Evolutionary conservation across 2,113 vertebrate species (phyloP).

Genomic region (Proterorhinus semilunaris): DNA sequence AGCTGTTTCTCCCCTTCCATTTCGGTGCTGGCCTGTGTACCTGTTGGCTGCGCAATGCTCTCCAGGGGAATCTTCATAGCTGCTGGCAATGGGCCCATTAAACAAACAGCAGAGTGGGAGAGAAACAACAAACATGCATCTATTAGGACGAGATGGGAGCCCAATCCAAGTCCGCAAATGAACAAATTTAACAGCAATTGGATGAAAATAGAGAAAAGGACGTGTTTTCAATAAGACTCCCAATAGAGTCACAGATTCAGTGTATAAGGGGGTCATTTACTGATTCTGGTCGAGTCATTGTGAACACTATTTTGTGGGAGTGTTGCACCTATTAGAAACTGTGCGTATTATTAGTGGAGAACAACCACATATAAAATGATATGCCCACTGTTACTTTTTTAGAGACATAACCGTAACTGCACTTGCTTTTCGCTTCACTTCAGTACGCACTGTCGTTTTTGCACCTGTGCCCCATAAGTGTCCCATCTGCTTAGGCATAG

Average conservation of each 20-base stretch:
- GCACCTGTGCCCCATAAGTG: not conserved
- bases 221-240: constrained; percentile 28
- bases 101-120: constrained; percentile 33
- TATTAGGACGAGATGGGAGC: constrained; percentile 16
- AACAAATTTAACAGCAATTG: constrained; percentile 61
- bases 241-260: constrained; percentile 42
- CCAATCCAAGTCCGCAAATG: constrained; percentile 48
- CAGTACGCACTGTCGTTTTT: no score
- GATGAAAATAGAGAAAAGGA: constrained; percentile 54
- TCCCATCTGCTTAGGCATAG: constrained; percentile 31
- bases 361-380: no score
- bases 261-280: not conserved
- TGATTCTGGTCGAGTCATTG: no score
- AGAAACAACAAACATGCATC: constrained; percentile 7
- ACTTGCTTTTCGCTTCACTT: no score
- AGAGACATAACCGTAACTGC: no score
- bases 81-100: constrained; percentile 51
- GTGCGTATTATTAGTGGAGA: no score
- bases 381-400: no score
- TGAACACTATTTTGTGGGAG: no score
- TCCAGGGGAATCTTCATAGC: constrained; percentile 64
- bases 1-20: constrained; percentile 63
- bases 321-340: no score
- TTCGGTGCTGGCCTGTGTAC: constrained; percentile 56
- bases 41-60: constrained; percentile 60